A percentile compares a stretch with the other conserved stretches of the same genome.
phyloP scores from a whole-genome alignment of 2,113 vertebrate species.

The Zapus hudsonius region DNA sequence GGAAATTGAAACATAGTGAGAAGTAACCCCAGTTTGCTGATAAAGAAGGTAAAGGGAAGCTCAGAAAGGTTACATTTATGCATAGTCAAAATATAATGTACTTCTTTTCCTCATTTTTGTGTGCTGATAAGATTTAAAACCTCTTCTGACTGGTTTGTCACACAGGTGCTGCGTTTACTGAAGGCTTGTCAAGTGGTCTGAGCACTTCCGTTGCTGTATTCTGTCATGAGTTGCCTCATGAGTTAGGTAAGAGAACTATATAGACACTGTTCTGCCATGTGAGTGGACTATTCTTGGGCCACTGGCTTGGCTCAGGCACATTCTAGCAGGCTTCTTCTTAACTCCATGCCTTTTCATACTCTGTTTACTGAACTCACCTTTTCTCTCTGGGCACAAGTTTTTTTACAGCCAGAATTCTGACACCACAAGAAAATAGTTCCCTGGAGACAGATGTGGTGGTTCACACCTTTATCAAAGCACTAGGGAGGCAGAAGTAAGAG shows the following conservation, averaged over 20 bases:
- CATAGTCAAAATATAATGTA: neutral
- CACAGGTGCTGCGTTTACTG: constrained; percentile 97
- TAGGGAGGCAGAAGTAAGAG: too few species aligned
- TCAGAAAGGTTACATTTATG: constrained; percentile 22
- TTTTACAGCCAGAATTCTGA: constrained; percentile 10
- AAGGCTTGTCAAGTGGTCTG: constrained; percentile 95
- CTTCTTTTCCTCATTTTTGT: neutral
- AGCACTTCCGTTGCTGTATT: constrained; percentile 98
- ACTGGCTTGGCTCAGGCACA: neutral
- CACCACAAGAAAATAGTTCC: neutral
- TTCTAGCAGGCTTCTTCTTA: neutral
- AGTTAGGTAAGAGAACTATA: constrained; percentile 90
- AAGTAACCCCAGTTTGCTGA: neutral
- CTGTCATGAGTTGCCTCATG: constrained; percentile 97
- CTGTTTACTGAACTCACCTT: neutral
- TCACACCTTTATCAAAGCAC: too few species aligned
- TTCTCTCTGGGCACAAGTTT: constrained; percentile 3
- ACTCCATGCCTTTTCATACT: neutral
- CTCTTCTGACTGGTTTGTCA: constrained; percentile 26
- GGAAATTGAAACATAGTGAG: constrained; percentile 6
- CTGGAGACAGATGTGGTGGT: too few species aligned
- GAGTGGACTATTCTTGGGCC: neutral
- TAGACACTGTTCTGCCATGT: neutral
- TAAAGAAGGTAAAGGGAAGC: neutral
- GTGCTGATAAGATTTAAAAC: neutral